Evolutionary conservation across 2,797 vertebrate species (phyloP).

Genomic region (Peromyscus aztecus): DNA sequence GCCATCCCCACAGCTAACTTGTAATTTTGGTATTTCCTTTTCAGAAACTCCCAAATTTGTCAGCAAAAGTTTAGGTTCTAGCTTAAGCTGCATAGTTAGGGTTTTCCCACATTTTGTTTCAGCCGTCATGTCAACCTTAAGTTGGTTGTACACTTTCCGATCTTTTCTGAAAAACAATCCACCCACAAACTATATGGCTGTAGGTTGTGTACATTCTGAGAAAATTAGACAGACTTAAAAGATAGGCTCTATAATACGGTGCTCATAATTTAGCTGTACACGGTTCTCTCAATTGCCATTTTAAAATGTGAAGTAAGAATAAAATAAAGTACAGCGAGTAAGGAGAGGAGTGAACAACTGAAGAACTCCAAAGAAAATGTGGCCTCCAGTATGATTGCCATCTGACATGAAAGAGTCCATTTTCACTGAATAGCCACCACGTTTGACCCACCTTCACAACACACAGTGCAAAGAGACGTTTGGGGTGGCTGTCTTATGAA

Average conservation of each 20-base stretch:
- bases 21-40: slow-evolving; percentile 66
- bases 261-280: slow-evolving; percentile 27
- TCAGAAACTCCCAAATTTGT: slow-evolving; percentile 45
- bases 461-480: neutral
- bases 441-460: slow-evolving; percentile 48
- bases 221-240: slow-evolving; percentile 18
- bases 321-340: neutral
- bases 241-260: neutral
- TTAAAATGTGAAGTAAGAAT: neutral
- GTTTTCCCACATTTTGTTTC: slow-evolving; percentile 59
- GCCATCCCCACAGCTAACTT: neutral
- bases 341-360: neutral
- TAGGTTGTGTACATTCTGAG: slow-evolving; percentile 53
- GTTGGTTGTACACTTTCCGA: slow-evolving; percentile 69
- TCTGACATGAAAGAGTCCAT: slow-evolving; percentile 14
- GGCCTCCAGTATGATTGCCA: slow-evolving; percentile 35
- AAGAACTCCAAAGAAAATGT: slow-evolving; percentile 51
- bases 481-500: slow-evolving; percentile 12
- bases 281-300: slow-evolving; percentile 10
- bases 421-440: slow-evolving; percentile 53
- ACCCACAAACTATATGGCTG: neutral
- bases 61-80: slow-evolving; percentile 45
- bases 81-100: neutral
- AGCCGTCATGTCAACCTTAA: slow-evolving; percentile 59
- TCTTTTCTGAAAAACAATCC: neutral